Conservation (phyloP, 2,113 vertebrate species). For the Prietella phreatophila region DNA sequence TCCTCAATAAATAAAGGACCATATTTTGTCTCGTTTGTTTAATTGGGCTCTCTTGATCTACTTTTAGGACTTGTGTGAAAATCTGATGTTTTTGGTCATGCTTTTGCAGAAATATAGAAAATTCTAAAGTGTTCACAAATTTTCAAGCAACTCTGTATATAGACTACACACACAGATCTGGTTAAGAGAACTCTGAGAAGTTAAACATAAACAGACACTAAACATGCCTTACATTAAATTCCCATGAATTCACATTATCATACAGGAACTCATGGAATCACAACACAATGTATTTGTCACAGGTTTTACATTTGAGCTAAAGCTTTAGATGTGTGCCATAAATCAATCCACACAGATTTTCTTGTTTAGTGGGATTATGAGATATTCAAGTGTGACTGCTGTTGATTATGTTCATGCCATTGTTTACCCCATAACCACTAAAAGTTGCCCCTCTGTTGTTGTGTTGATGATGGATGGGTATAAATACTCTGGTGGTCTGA, state of each 20-base stretch:
- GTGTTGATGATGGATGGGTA: conserved; percentile 33
- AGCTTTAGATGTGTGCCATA: conserved; percentile 28
- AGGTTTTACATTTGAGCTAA: conserved; percentile 24
- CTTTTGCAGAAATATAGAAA: too few species aligned
- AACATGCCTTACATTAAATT: conserved; percentile 32
- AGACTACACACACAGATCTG: conserved; percentile 13
- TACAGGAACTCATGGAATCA: neutral
- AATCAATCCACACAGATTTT: conserved; percentile 42
- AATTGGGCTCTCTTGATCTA: too few species aligned
- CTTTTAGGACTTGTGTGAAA: too few species aligned
- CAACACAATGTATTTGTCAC: neutral
- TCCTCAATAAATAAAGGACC: too few species aligned
- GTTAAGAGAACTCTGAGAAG: conserved; percentile 10
- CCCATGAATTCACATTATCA: conserved; percentile 27
- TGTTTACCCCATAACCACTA: conserved; percentile 32
- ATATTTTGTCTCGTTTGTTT: too few species aligned
- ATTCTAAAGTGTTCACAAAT: too few species aligned
- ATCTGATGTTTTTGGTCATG: too few species aligned
- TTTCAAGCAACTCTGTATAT: neutral
- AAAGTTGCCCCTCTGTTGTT: conserved; percentile 28
- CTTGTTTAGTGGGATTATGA: conserved; percentile 31
- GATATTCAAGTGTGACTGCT: conserved; percentile 31
- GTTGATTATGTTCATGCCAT: conserved; percentile 39
- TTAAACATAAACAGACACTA: conserved; percentile 31
- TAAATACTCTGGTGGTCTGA: conserved; percentile 34